Conservation (phyloP, 2,113 vertebrate genomes). For the Poeciliopsis occidentalis region DNA sequence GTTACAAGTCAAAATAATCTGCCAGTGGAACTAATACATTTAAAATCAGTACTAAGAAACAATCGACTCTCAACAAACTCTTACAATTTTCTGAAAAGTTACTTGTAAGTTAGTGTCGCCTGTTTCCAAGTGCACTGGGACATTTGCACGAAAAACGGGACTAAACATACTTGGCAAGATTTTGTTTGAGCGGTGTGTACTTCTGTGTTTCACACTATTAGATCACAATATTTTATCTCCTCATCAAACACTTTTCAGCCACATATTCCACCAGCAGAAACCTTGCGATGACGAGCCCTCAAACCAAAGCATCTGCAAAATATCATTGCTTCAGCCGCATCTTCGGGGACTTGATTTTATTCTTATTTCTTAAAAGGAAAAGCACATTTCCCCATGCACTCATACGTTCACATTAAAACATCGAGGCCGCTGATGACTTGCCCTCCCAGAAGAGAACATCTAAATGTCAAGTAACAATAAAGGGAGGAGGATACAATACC, state of each 20-base stretch:
- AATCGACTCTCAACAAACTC: no score
- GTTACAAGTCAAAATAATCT: no score
- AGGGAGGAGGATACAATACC: conserved; percentile 58
- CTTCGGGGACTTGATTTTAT: background rate
- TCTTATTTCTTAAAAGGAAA: conserved; percentile 5
- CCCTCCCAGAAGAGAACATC: conserved; percentile 45
- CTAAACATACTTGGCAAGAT: no score
- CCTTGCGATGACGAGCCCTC: background rate
- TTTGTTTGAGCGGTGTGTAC: no score
- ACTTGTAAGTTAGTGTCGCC: no score
- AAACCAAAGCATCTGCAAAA: background rate
- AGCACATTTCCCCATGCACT: conserved; percentile 14
- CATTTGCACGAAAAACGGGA: no score
- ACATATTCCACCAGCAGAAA: background rate
- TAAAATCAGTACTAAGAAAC: no score
- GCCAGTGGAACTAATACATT: no score
- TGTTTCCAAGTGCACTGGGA: no score
- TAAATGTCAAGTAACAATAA: conserved; percentile 77
- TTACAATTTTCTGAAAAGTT: no score
- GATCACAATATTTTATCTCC: background rate
- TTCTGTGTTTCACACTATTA: background rate
- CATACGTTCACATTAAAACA: conserved; percentile 33
- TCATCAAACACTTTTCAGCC: background rate
- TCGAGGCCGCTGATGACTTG: conserved; percentile 28
- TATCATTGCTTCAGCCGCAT: background rate